phyloP scores from a whole-genome alignment of 1,140 invertebrate species.

The Trichonephila inaurata region DNA sequence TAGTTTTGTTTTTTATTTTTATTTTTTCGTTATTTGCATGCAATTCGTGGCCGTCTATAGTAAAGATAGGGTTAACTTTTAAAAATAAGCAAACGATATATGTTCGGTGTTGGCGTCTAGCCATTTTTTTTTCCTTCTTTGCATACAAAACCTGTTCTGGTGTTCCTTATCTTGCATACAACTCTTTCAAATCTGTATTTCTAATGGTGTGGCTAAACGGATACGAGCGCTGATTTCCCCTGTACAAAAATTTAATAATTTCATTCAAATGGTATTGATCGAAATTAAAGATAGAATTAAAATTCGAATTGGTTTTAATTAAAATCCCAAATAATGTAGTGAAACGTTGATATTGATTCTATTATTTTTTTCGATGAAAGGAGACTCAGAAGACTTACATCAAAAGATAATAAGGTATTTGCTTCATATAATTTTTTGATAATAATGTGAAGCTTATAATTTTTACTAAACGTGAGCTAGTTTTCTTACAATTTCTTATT shows the following conservation, averaged over 20 bases:
- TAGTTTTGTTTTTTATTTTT: slow-evolving; percentile 48
- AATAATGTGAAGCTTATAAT: too few species aligned
- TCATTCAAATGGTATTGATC: neutral
- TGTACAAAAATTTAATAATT: neutral
- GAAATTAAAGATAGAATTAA: too few species aligned
- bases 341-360: neutral
- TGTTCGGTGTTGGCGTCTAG: neutral
- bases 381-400: neutral
- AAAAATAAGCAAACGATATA: slow-evolving; percentile 23
- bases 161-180: neutral
- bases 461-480: too few species aligned
- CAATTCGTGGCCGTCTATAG: slow-evolving; percentile 26
- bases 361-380: slow-evolving; percentile 1
- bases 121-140: slow-evolving; percentile 30
- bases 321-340: too few species aligned
- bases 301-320: too few species aligned
- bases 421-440: neutral
- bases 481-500: too few species aligned
- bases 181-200: neutral
- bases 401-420: neutral
- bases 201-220: slow-evolving; percentile 7
- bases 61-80: slow-evolving; percentile 41
- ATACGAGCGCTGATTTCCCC: neutral
- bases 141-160: slow-evolving; percentile 47
- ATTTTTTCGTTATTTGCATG: slow-evolving; percentile 53